phyloP scores from a whole-genome alignment of 1,140 invertebrate species.

The Leptinotarsa undecemlineata region DNA sequence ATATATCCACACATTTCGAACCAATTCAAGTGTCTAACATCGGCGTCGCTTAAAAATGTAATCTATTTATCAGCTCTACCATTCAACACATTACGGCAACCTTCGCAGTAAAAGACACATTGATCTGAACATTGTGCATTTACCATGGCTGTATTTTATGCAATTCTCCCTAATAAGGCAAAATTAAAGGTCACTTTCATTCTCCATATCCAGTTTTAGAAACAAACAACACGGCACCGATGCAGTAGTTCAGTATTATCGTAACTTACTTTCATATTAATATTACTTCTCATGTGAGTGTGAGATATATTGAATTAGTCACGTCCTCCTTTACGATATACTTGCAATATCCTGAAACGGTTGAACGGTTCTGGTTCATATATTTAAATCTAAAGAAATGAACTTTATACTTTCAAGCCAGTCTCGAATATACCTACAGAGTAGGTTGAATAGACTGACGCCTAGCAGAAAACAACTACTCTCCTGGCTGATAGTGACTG shows the following conservation, averaged over 20 bases:
- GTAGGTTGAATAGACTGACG: no score
- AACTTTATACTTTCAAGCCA: no score
- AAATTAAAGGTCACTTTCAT: slow-evolving; percentile 1
- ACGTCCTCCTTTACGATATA: background rate
- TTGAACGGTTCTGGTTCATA: no score
- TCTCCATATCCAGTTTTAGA: slow-evolving; percentile 5
- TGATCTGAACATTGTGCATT: background rate
- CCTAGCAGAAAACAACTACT: no score
- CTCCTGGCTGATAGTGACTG: no score
- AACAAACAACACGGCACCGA: background rate
- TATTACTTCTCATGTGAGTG: background rate
- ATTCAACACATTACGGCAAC: background rate
- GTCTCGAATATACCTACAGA: no score
- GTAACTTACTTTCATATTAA: background rate
- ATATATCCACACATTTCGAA: background rate
- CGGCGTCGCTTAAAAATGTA: background rate
- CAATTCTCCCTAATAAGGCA: slow-evolving; percentile 5
- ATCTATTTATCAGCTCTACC: background rate
- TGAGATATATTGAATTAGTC: background rate
- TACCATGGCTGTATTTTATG: background rate
- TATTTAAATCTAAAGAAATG: no score
- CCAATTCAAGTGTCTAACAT: background rate
- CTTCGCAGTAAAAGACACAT: background rate
- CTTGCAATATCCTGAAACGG: background rate
- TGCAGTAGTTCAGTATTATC: background rate